These are phyloP conservation scores for Beaufortia kweichowensis DNA, from an alignment of 2,113 vertebrate genomes.

Conservation along the genomic window DNA sequence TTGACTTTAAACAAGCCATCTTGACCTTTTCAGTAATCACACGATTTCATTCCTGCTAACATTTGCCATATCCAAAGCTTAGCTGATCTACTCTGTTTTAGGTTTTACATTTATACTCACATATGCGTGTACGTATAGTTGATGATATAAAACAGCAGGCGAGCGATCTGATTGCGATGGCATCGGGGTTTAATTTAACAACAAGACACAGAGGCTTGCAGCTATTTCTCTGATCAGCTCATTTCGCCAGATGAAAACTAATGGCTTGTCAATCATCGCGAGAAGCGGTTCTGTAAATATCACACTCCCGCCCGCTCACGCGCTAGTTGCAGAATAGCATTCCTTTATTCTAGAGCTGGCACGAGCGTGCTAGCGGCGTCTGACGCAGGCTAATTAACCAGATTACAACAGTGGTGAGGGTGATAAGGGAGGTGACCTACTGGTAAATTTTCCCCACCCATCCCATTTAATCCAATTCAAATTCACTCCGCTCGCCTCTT, in stretches of 20 bases:
- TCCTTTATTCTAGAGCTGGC: constrained; percentile 14
- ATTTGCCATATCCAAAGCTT: too few relatives aligned
- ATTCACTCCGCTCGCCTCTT: constrained; percentile 65
- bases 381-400: constrained; percentile 70
- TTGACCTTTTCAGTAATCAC: too few relatives aligned
- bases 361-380: constrained; percentile 24
- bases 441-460: constrained; percentile 67
- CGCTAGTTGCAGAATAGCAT: constrained; percentile 55
- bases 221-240: constrained; percentile 63
- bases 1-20: too few relatives aligned
- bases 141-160: too few relatives aligned
- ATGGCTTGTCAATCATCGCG: constrained; percentile 56
- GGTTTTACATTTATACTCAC: constrained; percentile 53
- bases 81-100: not conserved
- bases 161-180: constrained; percentile 51
- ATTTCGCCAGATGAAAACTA: constrained; percentile 46
- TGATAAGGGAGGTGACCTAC: constrained; percentile 70
- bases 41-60: too few relatives aligned
- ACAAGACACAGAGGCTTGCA: constrained; percentile 58
- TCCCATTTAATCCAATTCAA: constrained; percentile 70
- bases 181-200: constrained; percentile 18
- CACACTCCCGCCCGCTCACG: not conserved
- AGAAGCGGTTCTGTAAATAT: constrained; percentile 13
- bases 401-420: constrained; percentile 68
- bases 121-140: constrained; percentile 52